Conservation (phyloP, 2,797 vertebrate genomes). For the Tympanoctomys barrerae region DNA sequence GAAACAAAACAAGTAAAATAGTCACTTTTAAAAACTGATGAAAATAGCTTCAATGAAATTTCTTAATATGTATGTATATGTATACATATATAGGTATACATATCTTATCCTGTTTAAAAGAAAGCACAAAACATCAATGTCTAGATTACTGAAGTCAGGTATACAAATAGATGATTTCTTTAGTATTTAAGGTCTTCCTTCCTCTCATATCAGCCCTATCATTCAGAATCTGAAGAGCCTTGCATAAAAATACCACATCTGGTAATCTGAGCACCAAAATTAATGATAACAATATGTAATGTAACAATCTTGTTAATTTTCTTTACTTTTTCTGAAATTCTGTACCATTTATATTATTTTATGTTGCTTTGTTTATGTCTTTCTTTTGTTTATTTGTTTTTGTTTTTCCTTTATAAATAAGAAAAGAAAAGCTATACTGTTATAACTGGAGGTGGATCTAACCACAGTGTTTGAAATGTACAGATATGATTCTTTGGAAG, state of each 20-base stretch:
- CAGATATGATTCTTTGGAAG: constrained; percentile 21
- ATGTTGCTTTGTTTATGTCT: no score
- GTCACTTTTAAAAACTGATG: constrained; percentile 48
- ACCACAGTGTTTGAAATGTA: neutral
- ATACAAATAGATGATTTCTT: neutral
- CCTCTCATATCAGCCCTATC: neutral
- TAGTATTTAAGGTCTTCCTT: neutral
- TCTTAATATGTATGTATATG: neutral
- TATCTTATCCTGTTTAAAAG: constrained; percentile 20
- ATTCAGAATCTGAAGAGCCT: constrained; percentile 1
- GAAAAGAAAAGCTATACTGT: neutral
- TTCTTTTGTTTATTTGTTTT: no score
- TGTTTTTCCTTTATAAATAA: no score
- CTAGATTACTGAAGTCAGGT: neutral
- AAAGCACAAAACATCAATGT: constrained; percentile 41
- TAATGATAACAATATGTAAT: no score
- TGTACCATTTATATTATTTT: no score
- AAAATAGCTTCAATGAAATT: constrained; percentile 25
- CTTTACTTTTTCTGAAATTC: no score
- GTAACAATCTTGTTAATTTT: no score
- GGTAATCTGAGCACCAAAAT: no score
- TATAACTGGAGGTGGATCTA: neutral
- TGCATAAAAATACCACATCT: no score
- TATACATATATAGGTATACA: neutral
- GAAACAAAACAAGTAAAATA: constrained; percentile 57